Conservation (phyloP, 2,113 vertebrate species). For the Charina bottae region DNA sequence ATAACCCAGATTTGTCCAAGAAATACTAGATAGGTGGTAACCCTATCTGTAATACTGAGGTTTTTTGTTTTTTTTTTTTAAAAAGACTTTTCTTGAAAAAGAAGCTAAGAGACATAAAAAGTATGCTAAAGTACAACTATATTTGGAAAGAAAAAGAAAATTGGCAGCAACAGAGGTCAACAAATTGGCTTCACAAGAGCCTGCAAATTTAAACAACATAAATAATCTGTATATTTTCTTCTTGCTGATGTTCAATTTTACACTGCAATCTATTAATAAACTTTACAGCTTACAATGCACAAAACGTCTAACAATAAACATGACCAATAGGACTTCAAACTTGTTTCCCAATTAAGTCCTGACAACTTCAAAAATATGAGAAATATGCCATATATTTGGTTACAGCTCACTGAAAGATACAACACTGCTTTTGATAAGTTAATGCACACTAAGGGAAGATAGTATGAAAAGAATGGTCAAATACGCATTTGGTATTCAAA, state of each 20-base stretch:
- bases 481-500: not conserved
- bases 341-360: not conserved
- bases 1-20: not conserved
- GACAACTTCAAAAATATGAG: not conserved
- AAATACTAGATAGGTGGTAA: not conserved
- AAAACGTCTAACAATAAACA: not conserved
- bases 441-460: not conserved
- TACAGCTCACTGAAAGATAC: not conserved
- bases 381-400: not conserved
- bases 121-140: not conserved
- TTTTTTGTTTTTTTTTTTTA: too few species aligned
- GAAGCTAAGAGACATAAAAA: not conserved
- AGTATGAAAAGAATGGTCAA: not conserved
- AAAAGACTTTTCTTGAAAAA: not conserved
- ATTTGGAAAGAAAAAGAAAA: constrained; percentile 2
- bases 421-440: not conserved
- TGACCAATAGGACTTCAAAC: not conserved
- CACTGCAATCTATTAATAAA: not conserved
- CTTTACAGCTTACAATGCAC: not conserved
- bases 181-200: not conserved
- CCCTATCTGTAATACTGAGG: not conserved
- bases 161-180: not conserved
- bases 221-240: not conserved
- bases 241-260: not conserved
- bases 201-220: not conserved